Conservation (phyloP, 2,888 invertebrate species). For the Chalcosyrphus nemorum region DNA sequence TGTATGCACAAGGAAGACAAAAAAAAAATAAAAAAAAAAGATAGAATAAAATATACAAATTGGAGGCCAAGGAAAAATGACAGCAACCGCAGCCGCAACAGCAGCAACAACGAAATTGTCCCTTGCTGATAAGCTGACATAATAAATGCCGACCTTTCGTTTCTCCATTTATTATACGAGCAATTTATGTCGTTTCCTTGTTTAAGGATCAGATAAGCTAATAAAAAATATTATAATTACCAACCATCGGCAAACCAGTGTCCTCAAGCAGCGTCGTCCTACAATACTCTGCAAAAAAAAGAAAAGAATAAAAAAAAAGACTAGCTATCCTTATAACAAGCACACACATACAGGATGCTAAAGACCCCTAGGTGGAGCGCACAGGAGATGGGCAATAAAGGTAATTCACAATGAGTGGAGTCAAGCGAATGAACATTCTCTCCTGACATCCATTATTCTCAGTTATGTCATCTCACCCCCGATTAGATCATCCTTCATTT, state of each 20-base stretch:
- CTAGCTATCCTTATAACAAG: constrained; percentile 12
- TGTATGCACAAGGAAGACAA: constrained; percentile 36
- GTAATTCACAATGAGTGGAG: constrained; percentile 71
- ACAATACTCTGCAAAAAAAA: constrained; percentile 13
- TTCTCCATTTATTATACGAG: constrained; percentile 81
- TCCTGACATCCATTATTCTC: constrained; percentile 71
- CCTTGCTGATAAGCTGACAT: constrained; percentile 81
- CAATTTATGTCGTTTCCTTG: constrained; percentile 80
- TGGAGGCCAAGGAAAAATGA: constrained; percentile 30
- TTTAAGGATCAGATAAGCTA: constrained; percentile 81
- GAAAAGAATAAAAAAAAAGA: constrained; percentile 29
- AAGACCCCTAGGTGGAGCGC: constrained; percentile 34
- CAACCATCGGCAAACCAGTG: constrained; percentile 72
- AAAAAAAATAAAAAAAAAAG: not conserved
- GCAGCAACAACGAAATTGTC: constrained; percentile 77
- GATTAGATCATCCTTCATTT: constrained; percentile 69
- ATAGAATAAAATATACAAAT: constrained; percentile 41
- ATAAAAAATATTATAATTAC: constrained; percentile 82
- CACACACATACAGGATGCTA: constrained; percentile 36
- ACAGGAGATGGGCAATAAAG: constrained; percentile 61
- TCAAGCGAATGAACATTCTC: constrained; percentile 70
- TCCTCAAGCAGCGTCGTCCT: constrained; percentile 47
- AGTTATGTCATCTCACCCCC: constrained; percentile 66
- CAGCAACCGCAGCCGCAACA: constrained; percentile 20
- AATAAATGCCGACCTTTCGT: constrained; percentile 82